Evolutionary conservation across 1,140 invertebrate species (phyloP).

Genomic region (Meloidogyne exigua): DNA sequence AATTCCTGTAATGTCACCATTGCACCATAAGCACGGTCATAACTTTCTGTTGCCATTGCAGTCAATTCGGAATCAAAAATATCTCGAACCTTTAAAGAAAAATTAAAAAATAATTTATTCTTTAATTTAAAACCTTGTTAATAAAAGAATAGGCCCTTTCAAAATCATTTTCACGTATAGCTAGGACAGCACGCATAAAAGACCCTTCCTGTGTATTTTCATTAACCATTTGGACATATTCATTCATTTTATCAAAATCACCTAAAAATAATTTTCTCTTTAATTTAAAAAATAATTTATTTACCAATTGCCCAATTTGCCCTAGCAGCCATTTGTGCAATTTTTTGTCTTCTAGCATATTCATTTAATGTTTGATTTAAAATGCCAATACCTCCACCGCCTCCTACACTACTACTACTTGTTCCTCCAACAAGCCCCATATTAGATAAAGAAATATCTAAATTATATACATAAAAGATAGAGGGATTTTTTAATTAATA

Average conservation of each 20-base stretch:
- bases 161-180: slow-evolving; percentile 83
- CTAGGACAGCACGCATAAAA: slow-evolving; percentile 90
- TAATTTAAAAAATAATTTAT: neutral
- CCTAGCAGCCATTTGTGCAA: slow-evolving; percentile 85
- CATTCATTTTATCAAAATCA: slow-evolving; percentile 83
- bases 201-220: slow-evolving; percentile 86
- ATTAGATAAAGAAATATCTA: no score
- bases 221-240: slow-evolving; percentile 78
- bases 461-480: no score
- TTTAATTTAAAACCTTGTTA: slow-evolving; percentile 40
- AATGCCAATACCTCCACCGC: neutral
- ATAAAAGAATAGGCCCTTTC: slow-evolving; percentile 68
- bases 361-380: slow-evolving; percentile 29
- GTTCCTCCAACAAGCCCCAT: neutral
- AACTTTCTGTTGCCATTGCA: slow-evolving; percentile 95
- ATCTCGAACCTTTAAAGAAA: slow-evolving; percentile 74
- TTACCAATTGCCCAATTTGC: slow-evolving; percentile 85
- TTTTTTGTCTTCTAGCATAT: slow-evolving; percentile 76
- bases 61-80: slow-evolving; percentile 92
- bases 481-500: no score
- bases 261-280: slow-evolving; percentile 54
- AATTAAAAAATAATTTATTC: slow-evolving; percentile 37
- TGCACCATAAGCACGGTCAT: slow-evolving; percentile 79
- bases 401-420: neutral
- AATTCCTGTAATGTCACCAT: slow-evolving; percentile 96